Conservation (phyloP, 2,797 vertebrate species). For the Myotis myotis region DNA sequence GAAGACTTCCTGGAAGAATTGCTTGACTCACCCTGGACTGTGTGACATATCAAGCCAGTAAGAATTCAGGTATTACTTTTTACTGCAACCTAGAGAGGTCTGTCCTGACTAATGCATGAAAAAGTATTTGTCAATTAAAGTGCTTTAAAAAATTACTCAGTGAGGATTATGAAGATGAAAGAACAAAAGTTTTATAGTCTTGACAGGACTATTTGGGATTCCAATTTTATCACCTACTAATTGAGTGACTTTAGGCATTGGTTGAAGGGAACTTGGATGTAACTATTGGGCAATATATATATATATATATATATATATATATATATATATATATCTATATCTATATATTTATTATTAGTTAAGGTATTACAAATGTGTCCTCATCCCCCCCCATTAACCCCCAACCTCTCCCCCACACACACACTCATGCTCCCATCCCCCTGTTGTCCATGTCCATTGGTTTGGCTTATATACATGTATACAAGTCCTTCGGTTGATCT, state of each 20-base stretch:
- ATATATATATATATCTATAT: too few species aligned
- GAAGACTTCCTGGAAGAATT: conserved; percentile 6
- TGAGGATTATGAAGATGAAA: neutral
- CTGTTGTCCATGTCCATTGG: too few species aligned
- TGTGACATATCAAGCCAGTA: neutral
- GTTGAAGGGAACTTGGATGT: neutral
- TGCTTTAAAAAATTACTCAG: neutral
- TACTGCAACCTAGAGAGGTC: neutral
- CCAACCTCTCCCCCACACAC: too few species aligned
- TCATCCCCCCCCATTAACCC: too few species aligned
- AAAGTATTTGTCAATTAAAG: neutral
- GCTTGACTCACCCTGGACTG: neutral
- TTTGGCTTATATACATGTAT: too few species aligned
- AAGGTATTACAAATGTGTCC: too few species aligned
- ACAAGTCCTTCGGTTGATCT: too few species aligned
- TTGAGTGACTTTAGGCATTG: neutral
- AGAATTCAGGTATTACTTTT: neutral
- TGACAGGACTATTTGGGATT: neutral
- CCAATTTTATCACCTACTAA: neutral
- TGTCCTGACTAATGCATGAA: neutral
- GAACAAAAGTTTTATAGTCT: neutral
- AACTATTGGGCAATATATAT: neutral
- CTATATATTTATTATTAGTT: too few species aligned
- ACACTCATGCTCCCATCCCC: too few species aligned
- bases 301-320: too few species aligned